Conservation (phyloP, 2,113 vertebrate species). For the Eurystomus gularis region DNA sequence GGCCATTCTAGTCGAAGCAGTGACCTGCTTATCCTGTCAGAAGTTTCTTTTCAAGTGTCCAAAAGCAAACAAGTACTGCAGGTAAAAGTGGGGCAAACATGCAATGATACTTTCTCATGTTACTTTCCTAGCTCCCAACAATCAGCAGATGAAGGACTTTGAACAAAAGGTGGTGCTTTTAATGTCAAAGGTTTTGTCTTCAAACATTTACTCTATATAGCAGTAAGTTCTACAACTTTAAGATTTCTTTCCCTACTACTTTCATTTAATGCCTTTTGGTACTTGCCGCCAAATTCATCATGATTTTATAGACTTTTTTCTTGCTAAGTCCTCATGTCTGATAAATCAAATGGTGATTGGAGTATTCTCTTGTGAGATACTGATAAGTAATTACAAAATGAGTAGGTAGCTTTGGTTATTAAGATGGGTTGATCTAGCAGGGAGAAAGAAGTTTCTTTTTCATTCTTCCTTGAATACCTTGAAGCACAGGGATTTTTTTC, state of each 20-base stretch:
- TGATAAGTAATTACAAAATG: neutral
- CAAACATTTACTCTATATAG: neutral
- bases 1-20: neutral
- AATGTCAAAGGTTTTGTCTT: neutral
- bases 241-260: neutral
- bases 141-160: neutral
- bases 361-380: neutral
- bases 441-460: neutral
- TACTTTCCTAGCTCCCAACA: neutral
- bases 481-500: neutral
- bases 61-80: neutral
- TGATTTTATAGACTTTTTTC: neutral
- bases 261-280: neutral
- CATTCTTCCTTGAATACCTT: neutral
- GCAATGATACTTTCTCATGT: neutral
- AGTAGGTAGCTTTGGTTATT: neutral
- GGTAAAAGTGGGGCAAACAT: neutral
- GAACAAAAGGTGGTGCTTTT: neutral
- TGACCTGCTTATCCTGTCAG: neutral
- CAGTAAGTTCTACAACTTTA: neutral
- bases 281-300: neutral
- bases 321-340: neutral
- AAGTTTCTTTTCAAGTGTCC: neutral
- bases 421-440: neutral
- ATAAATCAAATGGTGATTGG: neutral